Evolutionary conservation across 2,888 invertebrate species (phyloP).

Genomic region (Leucoptera coffeella): DNA sequence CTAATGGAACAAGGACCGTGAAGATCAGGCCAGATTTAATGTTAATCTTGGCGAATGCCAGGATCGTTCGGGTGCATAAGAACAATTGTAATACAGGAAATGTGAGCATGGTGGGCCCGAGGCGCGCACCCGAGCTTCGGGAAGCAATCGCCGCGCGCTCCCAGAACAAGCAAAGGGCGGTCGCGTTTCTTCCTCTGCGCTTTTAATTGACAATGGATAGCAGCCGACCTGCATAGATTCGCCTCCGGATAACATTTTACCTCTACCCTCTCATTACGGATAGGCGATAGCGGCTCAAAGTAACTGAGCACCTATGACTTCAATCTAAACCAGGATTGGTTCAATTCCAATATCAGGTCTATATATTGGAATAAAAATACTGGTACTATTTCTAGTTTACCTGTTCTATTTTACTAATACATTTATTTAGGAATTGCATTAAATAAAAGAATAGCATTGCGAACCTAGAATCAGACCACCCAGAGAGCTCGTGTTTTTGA

Average conservation of each 20-base stretch:
- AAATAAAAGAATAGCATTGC: too few species aligned
- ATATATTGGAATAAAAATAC: too few species aligned
- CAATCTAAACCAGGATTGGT: slow-evolving; percentile 11
- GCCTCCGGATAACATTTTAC: slow-evolving; percentile 21
- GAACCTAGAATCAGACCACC: too few species aligned
- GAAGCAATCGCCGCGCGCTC: slow-evolving; percentile 31
- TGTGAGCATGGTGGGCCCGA: slow-evolving; percentile 31
- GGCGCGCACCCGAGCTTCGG: slow-evolving; percentile 35
- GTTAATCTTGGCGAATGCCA: slow-evolving; percentile 32
- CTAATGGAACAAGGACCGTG: slow-evolving; percentile 16
- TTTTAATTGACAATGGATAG: slow-evolving; percentile 43
- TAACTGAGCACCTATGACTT: slow-evolving; percentile 11
- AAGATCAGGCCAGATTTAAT: slow-evolving; percentile 31
- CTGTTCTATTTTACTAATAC: too few species aligned
- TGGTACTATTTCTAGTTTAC: too few species aligned
- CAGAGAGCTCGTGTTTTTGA: slow-evolving; percentile 9
- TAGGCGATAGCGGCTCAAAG: slow-evolving; percentile 13
- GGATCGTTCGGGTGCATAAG: slow-evolving; percentile 27
- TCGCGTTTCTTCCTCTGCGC: slow-evolving; percentile 28
- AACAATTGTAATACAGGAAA: slow-evolving; percentile 37
- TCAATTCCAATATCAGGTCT: slow-evolving; percentile 4
- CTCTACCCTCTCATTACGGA: slow-evolving; percentile 25
- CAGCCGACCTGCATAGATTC: slow-evolving; percentile 24
- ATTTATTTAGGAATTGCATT: too few species aligned
- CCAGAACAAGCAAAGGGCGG: slow-evolving; percentile 43